Evolutionary conservation across 2,113 vertebrate genomes (phyloP), one percentile per base, ranked within the genome.

Genomic region (Globicephala melas): DNA sequence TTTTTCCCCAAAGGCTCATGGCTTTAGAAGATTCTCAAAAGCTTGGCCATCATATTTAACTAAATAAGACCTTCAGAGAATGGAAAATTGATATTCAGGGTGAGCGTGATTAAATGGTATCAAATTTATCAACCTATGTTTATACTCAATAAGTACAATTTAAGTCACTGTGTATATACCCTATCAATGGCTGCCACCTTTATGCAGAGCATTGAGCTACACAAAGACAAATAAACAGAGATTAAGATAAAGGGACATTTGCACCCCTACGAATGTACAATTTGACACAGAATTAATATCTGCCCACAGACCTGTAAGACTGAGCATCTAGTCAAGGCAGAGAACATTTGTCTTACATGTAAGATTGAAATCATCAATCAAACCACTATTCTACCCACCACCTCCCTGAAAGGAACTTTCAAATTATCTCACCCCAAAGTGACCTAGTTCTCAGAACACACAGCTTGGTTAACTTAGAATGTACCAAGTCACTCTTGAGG

Each of bases 21-120:
- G 55, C 23, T 71, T 83, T 87, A 73, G 38, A 96, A 91, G 68
- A 76, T 28, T 74, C 44, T 85, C 26, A 93, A 94, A 86, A 91
- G 21, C 50, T 89, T 91, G 55, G 7, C 15, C 36, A 94, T 86
- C 44, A 21, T 63, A 73, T 76, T 92, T 94, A 96, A 91, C 47
- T 62, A 91, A 93, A 33, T 26, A 89, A 96, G 44, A 65, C 5
- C 41, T 68, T 91, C 63, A 73, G 28, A 93, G 36, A 95, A 85
- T 6, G 1, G 12, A 93, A 26, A 79, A 71, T 17, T 76, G 82
- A 84, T 55, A 68, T 21, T 41, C 33, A 71, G 65, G 28, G 23
- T 91, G 33, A 67, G 8, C 47, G 2, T 77, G 7, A 36, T 41
- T 76, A 82, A 95, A 82, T 23, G 13, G 73, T 58, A 95, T 65